phyloP scores from a whole-genome alignment of 2,797 vertebrate genomes.

The Aulostomus chinensis region DNA sequence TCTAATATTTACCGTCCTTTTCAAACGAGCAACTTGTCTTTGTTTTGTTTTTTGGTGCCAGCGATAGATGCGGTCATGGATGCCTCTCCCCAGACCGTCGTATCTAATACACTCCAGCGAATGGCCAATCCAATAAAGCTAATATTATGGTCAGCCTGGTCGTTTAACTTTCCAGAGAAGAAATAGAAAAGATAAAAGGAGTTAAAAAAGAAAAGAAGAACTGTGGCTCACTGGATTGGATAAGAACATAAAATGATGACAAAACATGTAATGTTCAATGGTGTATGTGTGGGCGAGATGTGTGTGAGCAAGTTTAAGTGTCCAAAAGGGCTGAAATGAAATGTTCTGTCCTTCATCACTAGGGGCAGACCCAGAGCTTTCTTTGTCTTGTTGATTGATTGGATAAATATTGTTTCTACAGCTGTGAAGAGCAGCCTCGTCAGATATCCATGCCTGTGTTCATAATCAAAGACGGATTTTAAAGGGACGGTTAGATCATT shows the following conservation, averaged over 20 bases:
- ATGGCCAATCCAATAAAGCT: conserved; percentile 14
- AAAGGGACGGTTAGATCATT: background rate
- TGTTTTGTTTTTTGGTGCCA: too few species aligned
- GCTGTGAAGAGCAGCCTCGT: too few species aligned
- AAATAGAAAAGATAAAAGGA: conserved; percentile 39
- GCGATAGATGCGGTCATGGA: too few species aligned
- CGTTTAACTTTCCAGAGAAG: conserved; percentile 15
- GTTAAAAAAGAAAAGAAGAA: conserved; percentile 18
- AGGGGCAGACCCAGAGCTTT: conserved; percentile 3
- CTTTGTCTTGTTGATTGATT: too few species aligned
- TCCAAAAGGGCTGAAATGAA: conserved; percentile 1
- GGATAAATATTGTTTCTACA: background rate
- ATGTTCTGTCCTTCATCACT: conserved; percentile 1
- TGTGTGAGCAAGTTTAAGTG: conserved; percentile 14
- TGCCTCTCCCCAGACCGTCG: conserved; percentile 7
- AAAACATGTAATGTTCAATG: conserved; percentile 51
- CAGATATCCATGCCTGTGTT: too few species aligned
- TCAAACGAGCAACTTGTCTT: background rate
- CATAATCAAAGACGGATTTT: too few species aligned
- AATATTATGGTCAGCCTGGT: conserved; percentile 11
- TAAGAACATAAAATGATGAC: conserved; percentile 28
- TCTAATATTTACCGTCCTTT: background rate
- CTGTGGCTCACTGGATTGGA: conserved; percentile 43
- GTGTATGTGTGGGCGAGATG: conserved; percentile 36
- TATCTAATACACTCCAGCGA: conserved; percentile 18